Evolutionary conservation across 2,888 invertebrate species (phyloP), one percentile per base, ranked within the genome.

Genomic region (Byasa hedistus): DNA sequence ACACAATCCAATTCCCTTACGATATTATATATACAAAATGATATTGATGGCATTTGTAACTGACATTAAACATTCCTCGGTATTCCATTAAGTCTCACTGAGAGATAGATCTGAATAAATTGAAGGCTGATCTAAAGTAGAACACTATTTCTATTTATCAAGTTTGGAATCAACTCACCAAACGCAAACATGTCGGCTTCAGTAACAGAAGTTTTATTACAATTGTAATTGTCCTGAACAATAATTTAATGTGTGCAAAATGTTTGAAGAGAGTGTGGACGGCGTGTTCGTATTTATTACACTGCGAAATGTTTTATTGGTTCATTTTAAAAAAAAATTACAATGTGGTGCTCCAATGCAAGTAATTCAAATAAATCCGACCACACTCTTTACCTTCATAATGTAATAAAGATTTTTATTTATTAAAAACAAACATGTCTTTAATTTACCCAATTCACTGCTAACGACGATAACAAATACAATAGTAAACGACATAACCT

Each of bases 321-420:
- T 48, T 48, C n/a, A 48, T 48, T 48, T 10, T n/a, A 17, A 15
- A 48, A 48, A n/a, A 15, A 48, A 19, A 10, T 22, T 22, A 22
- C 54, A 54, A 54, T 22, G 22, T 54, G 61, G 24, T 57, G 48
- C 24, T 23, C 15, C 17, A 15, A 48, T 48, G 48, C 48, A 48
- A 48, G 10, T 32, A 0, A 32, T 32, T 48, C 17, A 0, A 19
- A 48, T n/a, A n/a, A 17, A 4, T 48, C 51, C 65, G 44, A 21
- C 22, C 39, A 61, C 66, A 66, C 54, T 62, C 62, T 54, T 55
- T 39, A 24, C 57, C 19, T 61, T 27, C 54, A 61, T 62, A 51
- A 58, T 66, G 61, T 59, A 91, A 89, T 90, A 91, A 89, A 91
- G 84, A 84, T 84, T 87, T 88, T 86, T 90, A 90, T 90, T 89